Base-by-base conservation (phyloP, 2,888 invertebrate species). In the Ctenicera cuprea region DNA sequence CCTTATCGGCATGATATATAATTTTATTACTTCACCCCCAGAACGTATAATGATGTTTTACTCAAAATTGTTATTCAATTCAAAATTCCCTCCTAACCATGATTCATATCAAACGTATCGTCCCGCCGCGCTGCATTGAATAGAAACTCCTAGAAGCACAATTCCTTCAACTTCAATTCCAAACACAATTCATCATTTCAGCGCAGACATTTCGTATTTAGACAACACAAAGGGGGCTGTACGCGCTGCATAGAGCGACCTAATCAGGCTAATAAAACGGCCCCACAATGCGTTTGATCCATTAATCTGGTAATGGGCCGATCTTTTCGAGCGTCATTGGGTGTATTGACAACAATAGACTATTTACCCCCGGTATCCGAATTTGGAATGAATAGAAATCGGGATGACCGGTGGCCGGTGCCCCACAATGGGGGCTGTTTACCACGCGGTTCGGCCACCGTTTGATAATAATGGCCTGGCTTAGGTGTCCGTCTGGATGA, bases 291-390 rank as follows among this genome's bases (percentile, higher is more conserved):
- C 75, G 75, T 78, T 80, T 77, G 77, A 79, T 80, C 79, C 79
- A 78, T 79, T 78, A 80, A 80, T 80, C 77, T 74, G 75, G 74
- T 71, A 78, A 73, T 74, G 69, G 78, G 75, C 77, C 73, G 71
- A 77, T 75, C 78, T 78, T 80, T 80, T 80, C 43, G 78, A 77
- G 73, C 69, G 54, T 76, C 76, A 77, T 71, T 76, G 72, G 72
- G 62, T 50, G 69, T 48, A 62, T 38, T 33, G n/a, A 63, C 64
- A 63, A 73, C 70, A 74, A 71, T 71, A 41, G 73, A 45, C 38
- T 33, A 33, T 33, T 4, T 9, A 8, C 8, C 33, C 26, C 33
- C n/a, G 22, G 61, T n/a, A 12, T 50, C 73, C 43, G 63, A 48
- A 33, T 22, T 37, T 18, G 26, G 45, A 62, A 45, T 61, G 68